Conservation (phyloP, 2,888 invertebrate genomes). For the Quadriops clusia region DNA sequence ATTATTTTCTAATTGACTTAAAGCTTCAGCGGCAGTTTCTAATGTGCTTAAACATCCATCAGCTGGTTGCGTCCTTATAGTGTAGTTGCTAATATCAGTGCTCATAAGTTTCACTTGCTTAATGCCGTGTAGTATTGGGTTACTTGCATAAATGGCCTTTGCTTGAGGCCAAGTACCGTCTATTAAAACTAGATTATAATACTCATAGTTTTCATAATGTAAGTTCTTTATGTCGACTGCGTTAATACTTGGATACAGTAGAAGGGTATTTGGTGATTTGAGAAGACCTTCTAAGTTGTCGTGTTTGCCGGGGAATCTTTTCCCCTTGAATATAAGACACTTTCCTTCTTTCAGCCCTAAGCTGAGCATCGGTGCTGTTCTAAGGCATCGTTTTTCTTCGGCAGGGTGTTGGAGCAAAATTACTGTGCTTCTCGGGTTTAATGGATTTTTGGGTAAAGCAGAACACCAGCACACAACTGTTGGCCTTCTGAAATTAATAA, state of each 20-base stretch:
- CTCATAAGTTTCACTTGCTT: slow-evolving; percentile 72
- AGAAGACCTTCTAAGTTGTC: slow-evolving; percentile 49
- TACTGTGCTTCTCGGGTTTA: slow-evolving; percentile 58
- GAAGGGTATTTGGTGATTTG: slow-evolving; percentile 52
- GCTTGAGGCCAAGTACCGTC: slow-evolving; percentile 97
- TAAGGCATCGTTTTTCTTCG: slow-evolving; percentile 78
- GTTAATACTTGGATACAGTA: slow-evolving; percentile 69
- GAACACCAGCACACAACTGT: slow-evolving; percentile 82
- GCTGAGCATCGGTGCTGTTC: slow-evolving; percentile 82
- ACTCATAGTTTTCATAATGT: slow-evolving; percentile 32
- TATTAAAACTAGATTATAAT: slow-evolving; percentile 66
- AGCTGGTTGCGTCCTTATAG: slow-evolving; percentile 87
- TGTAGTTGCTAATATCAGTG: slow-evolving; percentile 68
- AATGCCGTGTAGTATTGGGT: slow-evolving; percentile 59
- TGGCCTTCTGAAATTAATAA: slow-evolving; percentile 53
- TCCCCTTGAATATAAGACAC: slow-evolving; percentile 71
- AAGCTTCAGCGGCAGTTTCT: slow-evolving; percentile 71
- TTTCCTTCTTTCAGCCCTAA: slow-evolving; percentile 61
- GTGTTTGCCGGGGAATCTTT: slow-evolving; percentile 68
- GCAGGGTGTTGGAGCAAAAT: slow-evolving; percentile 87
- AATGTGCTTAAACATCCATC: slow-evolving; percentile 85
- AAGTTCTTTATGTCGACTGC: slow-evolving; percentile 54
- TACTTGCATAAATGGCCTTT: slow-evolving; percentile 79
- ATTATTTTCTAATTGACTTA: slow-evolving; percentile 64
- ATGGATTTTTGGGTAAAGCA: slow-evolving; percentile 58